These are phyloP conservation scores for Brassicogethes aeneus DNA, from an alignment of 2,888 invertebrate species.

Conservation along the genomic window DNA sequence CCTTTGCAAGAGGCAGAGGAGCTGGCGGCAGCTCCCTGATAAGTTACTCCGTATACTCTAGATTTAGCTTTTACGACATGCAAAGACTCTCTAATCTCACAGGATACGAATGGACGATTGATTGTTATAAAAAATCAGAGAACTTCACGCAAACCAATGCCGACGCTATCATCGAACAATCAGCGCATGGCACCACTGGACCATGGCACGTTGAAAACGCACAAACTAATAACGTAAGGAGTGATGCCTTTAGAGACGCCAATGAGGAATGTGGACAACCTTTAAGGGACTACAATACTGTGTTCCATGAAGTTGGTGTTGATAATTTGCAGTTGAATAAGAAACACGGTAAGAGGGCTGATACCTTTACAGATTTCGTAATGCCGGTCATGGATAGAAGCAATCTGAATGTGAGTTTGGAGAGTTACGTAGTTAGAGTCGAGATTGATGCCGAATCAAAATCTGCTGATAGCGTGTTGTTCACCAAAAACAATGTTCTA, in stretches of 20 bases:
- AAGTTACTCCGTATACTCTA: not conserved
- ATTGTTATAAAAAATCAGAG: not conserved
- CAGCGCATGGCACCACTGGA: not conserved
- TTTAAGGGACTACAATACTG: not conserved
- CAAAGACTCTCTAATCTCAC: not conserved
- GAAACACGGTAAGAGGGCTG: not conserved
- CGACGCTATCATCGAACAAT: not conserved
- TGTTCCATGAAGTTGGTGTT: not conserved
- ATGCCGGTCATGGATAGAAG: not conserved
- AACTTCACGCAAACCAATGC: not conserved
- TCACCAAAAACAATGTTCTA: not conserved
- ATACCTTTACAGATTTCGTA: not conserved
- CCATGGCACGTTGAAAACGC: not conserved
- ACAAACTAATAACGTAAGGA: slow-evolving; percentile 20
- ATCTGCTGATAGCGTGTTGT: not conserved
- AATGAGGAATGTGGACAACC: not conserved
- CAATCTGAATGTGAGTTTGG: not conserved
- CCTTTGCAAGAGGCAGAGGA: not conserved
- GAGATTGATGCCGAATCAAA: not conserved
- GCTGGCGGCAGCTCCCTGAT: not conserved
- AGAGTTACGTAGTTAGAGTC: not conserved
- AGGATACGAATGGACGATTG: not conserved
- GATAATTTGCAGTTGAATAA: not conserved
- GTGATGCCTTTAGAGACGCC: not conserved
- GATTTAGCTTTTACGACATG: not conserved